Conservation (phyloP, 2,113 vertebrate species). For the Pygathrix nemaeus region DNA sequence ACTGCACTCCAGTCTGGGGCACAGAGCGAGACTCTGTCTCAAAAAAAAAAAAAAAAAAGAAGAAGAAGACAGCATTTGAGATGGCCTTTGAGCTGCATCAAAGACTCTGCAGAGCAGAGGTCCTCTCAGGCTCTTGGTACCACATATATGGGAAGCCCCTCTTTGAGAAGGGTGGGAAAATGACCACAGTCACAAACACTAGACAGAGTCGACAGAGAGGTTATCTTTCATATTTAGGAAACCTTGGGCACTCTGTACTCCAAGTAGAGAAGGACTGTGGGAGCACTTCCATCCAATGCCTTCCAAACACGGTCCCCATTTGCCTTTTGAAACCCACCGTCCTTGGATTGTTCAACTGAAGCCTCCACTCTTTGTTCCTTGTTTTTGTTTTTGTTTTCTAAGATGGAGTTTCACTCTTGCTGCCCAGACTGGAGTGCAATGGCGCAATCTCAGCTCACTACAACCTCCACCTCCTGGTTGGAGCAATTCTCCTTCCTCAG, state of each 20-base stretch:
- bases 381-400: too few species aligned
- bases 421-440: too few species aligned
- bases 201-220: not conserved
- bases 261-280: not conserved
- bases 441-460: too few species aligned
- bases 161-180: not conserved
- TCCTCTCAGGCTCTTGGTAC: not conserved
- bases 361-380: not conserved
- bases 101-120: not conserved
- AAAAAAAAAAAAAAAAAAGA: too few species aligned
- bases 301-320: not conserved
- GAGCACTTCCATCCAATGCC: not conserved
- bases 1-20: too few species aligned
- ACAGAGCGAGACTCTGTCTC: too few species aligned
- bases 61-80: not conserved
- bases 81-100: not conserved
- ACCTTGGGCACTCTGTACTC: not conserved
- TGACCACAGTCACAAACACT: not conserved
- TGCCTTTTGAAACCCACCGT: not conserved
- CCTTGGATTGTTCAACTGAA: not conserved
- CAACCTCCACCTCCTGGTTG: too few species aligned
- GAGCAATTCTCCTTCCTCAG: too few species aligned
- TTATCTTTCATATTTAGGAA: not conserved
- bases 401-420: too few species aligned
- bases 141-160: not conserved